These are phyloP conservation scores for Brotula barbata DNA, from an alignment of 2,797 vertebrate genomes.

Conservation along the genomic window DNA sequence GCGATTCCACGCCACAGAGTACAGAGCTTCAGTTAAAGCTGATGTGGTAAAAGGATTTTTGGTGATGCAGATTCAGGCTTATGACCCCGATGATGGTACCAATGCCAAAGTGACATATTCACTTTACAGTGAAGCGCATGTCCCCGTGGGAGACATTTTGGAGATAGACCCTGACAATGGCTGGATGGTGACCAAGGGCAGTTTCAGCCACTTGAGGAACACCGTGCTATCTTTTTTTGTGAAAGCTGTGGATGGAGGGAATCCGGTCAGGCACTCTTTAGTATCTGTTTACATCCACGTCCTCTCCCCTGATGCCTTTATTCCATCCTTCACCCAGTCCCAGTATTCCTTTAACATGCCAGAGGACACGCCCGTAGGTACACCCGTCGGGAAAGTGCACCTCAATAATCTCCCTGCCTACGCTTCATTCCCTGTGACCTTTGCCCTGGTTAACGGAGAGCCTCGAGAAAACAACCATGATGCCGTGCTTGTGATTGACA, in stretches of 20 bases:
- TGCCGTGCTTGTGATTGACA: slow-evolving; percentile 87
- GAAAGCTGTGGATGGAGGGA: slow-evolving; percentile 92
- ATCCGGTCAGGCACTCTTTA: slow-evolving; percentile 88
- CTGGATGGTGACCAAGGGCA: slow-evolving; percentile 97
- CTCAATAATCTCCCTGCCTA: slow-evolving; percentile 75
- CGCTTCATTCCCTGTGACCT: slow-evolving; percentile 66
- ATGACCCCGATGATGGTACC: slow-evolving; percentile 88
- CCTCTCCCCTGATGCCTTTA: slow-evolving; percentile 84
- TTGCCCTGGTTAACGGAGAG: slow-evolving; percentile 87
- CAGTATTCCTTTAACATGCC: slow-evolving; percentile 87
- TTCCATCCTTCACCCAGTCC: slow-evolving; percentile 89
- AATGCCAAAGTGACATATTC: slow-evolving; percentile 94
- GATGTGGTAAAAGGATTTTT: slow-evolving; percentile 89
- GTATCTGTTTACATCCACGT: slow-evolving; percentile 96
- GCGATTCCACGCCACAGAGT: slow-evolving; percentile 85
- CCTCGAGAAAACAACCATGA: slow-evolving; percentile 88
- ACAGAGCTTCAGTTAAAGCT: slow-evolving; percentile 90
- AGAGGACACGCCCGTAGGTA: slow-evolving; percentile 89
- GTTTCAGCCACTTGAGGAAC: slow-evolving; percentile 88
- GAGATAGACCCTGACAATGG: slow-evolving; percentile 98
- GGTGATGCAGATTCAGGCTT: slow-evolving; percentile 91
- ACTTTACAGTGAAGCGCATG: slow-evolving; percentile 91
- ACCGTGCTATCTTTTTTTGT: slow-evolving; percentile 95
- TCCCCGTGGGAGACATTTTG: slow-evolving; percentile 88
- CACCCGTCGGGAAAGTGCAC: slow-evolving; percentile 84